phyloP scores from a whole-genome alignment of 2,888 invertebrate genomes.

The Leucoptera coffeella region DNA sequence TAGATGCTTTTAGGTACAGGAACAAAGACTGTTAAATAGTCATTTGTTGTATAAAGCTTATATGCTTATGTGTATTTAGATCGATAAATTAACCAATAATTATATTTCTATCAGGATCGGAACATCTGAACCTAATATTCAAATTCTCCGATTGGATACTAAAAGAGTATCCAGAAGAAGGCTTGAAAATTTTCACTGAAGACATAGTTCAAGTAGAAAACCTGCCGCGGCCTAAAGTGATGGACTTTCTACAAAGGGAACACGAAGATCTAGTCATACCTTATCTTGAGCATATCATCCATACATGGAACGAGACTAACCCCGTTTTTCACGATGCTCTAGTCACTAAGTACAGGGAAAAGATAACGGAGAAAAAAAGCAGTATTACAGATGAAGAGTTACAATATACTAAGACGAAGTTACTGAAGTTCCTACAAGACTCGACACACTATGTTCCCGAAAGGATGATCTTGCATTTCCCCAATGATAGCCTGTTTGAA shows the following conservation, averaged over 20 bases:
- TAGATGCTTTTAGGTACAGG: too few species aligned
- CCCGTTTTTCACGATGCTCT: constrained; percentile 86
- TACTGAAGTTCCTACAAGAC: constrained; percentile 74
- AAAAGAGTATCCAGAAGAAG: constrained; percentile 79
- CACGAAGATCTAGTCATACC: constrained; percentile 80
- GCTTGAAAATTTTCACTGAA: constrained; percentile 83
- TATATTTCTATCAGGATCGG: constrained; percentile 62
- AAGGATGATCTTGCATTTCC: constrained; percentile 79
- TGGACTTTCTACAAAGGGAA: constrained; percentile 81
- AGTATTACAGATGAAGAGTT: constrained; percentile 26
- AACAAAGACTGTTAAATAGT: too few species aligned
- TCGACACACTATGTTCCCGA: constrained; percentile 82
- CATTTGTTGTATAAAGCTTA: too few species aligned
- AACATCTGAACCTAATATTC: constrained; percentile 82
- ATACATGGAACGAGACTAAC: constrained; percentile 81
- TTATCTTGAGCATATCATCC: constrained; percentile 91
- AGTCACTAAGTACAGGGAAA: constrained; percentile 82
- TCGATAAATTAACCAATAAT: constrained; percentile 8
- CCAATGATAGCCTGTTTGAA: constrained; percentile 77
- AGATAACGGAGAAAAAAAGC: constrained; percentile 39
- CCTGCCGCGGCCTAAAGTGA: constrained; percentile 79
- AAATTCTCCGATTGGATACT: constrained; percentile 94
- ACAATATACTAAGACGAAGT: constrained; percentile 39
- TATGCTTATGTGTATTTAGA: too few species aligned
- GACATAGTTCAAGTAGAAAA: constrained; percentile 83